phyloP scores from a whole-genome alignment of 2,113 vertebrate species.

The Psettodes erumei region DNA sequence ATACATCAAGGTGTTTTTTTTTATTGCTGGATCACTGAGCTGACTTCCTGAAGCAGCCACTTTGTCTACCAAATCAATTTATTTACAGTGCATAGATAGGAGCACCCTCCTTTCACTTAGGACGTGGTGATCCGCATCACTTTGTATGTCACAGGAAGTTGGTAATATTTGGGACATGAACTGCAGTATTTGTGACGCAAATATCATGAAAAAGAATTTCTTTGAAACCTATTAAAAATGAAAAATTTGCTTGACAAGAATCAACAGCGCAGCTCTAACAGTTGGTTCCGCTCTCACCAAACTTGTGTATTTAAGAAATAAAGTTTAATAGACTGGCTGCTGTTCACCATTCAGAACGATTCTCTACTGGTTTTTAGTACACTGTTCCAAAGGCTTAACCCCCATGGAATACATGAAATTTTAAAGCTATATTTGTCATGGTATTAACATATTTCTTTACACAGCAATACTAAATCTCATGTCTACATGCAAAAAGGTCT shows the following conservation, averaged over 20 bases:
- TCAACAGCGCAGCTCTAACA: constrained; percentile 36
- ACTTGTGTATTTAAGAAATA: constrained; percentile 52
- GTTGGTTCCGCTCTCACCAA: constrained; percentile 49
- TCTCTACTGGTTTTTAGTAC: background rate
- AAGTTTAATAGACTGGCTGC: constrained; percentile 75
- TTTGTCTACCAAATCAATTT: constrained; percentile 52
- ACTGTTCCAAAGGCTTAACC: too few relatives aligned
- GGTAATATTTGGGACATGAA: constrained; percentile 15
- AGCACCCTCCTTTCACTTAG: too few relatives aligned
- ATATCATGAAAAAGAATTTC: constrained; percentile 22
- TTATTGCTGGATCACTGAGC: constrained; percentile 53
- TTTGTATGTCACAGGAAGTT: constrained; percentile 47
- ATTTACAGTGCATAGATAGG: constrained; percentile 53
- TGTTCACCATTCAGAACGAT: constrained; percentile 55
- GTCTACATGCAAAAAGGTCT: background rate
- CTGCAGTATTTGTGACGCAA: constrained; percentile 43
- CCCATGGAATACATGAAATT: background rate
- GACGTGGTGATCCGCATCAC: too few relatives aligned
- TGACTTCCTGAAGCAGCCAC: constrained; percentile 39
- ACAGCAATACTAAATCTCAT: background rate
- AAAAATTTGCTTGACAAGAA: constrained; percentile 18
- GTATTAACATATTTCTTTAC: background rate
- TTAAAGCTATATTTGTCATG: background rate
- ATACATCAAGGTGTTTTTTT: constrained; percentile 55
- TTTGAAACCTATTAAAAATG: constrained; percentile 8